phyloP scores from a whole-genome alignment of 1,140 invertebrate species.

The Drosophila rhopaloa region DNA sequence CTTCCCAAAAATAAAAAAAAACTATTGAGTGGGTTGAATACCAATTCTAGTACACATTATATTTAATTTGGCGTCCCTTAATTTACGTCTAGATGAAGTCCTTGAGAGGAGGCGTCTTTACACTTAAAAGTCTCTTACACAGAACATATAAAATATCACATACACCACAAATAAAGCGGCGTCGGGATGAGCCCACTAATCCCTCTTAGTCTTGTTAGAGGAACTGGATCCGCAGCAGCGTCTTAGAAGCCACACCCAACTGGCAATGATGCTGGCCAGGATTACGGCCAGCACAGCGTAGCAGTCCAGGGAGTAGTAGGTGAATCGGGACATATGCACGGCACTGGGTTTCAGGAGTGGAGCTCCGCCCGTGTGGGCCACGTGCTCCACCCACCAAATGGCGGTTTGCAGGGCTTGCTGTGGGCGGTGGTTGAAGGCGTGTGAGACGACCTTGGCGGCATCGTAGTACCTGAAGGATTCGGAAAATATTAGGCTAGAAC shows the following conservation, averaged over 20 bases:
- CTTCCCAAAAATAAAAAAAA: neutral
- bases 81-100: conserved; percentile 12
- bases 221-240: conserved; percentile 33
- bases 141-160: conserved; percentile 76
- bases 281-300: conserved; percentile 49
- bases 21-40: neutral
- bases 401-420: conserved; percentile 73
- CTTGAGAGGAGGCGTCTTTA: conserved; percentile 23
- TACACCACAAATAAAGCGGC: conserved; percentile 35
- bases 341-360: conserved; percentile 81
- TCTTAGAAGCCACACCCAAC: conserved; percentile 55
- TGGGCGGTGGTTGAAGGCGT: conserved; percentile 73
- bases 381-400: conserved; percentile 86
- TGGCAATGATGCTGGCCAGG: conserved; percentile 44
- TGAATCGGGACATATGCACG: conserved; percentile 66
- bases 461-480: conserved; percentile 42
- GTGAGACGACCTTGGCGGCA: conserved; percentile 74
- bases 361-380: conserved; percentile 84
- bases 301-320: conserved; percentile 74
- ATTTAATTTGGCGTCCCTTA: conserved; percentile 9
- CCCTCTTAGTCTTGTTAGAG: conserved; percentile 19
- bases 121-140: conserved; percentile 37
- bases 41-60: conserved; percentile 11
- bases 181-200: conserved; percentile 11
- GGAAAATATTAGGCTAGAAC: neutral